Percentiles rank a stretch among this genome's conserved stretches.
These are phyloP conservation scores for Serilophus lunatus DNA, from an alignment of 2,113 vertebrate species.

Conservation along the genomic window DNA sequence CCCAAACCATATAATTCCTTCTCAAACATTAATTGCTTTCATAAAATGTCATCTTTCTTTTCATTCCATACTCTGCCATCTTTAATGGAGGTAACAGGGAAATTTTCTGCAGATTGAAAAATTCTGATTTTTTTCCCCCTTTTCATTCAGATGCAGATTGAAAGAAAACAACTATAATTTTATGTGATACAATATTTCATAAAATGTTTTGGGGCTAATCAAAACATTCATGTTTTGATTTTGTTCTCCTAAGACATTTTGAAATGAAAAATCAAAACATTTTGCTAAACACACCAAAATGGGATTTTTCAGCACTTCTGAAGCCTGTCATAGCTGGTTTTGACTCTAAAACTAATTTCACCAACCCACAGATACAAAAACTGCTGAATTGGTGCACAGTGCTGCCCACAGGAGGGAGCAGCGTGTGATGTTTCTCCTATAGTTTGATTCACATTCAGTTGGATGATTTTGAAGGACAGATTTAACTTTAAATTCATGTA, in stretches of 20 bases:
- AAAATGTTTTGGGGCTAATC: not conserved
- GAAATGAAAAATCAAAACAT: not conserved
- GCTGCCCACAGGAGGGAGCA: conserved; percentile 4
- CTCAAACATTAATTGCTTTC: not conserved
- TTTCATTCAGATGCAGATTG: not conserved
- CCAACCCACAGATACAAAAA: not conserved
- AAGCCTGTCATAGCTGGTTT: not conserved
- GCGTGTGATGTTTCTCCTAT: not conserved
- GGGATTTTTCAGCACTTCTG: not conserved
- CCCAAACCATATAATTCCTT: not conserved
- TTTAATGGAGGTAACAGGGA: not conserved
- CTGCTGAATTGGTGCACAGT: not conserved
- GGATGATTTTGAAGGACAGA: not conserved
- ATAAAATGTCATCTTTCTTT: not conserved
- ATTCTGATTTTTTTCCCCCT: not conserved
- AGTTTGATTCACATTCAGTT: not conserved
- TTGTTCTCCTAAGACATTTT: not conserved
- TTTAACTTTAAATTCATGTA: not conserved
- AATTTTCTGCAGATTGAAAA: not conserved
- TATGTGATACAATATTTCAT: not conserved
- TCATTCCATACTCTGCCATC: not conserved
- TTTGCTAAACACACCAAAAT: not conserved
- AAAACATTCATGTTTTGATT: not conserved
- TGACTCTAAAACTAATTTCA: not conserved
- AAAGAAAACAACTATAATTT: not conserved